Evolutionary conservation across 2,113 vertebrate species (phyloP).

Genomic region (Colaptes auratus): DNA sequence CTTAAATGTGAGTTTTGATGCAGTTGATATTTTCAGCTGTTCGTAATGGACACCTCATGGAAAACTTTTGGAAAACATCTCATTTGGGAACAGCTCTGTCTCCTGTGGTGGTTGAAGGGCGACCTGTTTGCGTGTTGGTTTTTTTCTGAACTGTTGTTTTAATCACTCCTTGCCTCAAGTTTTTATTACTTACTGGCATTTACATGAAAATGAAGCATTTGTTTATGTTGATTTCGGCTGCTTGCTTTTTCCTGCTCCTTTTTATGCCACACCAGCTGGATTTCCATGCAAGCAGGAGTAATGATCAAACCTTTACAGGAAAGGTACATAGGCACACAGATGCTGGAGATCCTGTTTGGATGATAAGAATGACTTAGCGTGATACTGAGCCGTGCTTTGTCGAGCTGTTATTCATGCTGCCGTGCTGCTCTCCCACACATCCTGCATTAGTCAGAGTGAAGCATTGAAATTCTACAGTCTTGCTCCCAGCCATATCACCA

Average conservation of each 20-base stretch:
- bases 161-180: constrained; percentile 11
- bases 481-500: not conserved
- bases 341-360: constrained; percentile 33
- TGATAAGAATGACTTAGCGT: constrained; percentile 35
- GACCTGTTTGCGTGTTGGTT: not conserved
- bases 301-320: not conserved
- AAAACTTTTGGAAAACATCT: constrained; percentile 59
- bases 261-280: not conserved
- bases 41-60: not conserved
- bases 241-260: not conserved
- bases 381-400: not conserved
- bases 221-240: not conserved
- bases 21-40: constrained; percentile 36
- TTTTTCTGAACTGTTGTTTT: not conserved
- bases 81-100: constrained; percentile 23
- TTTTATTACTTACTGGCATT: constrained; percentile 46
- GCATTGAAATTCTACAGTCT: not conserved
- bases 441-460: constrained; percentile 51
- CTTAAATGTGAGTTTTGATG: constrained; percentile 30
- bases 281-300: not conserved
- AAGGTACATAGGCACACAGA: not conserved
- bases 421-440: constrained; percentile 46
- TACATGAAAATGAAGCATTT: constrained; percentile 26
- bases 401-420: constrained; percentile 42
- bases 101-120: constrained; percentile 19